phyloP scores from a whole-genome alignment of 2,888 invertebrate genomes.

The Eupithecia tripunctaria region DNA sequence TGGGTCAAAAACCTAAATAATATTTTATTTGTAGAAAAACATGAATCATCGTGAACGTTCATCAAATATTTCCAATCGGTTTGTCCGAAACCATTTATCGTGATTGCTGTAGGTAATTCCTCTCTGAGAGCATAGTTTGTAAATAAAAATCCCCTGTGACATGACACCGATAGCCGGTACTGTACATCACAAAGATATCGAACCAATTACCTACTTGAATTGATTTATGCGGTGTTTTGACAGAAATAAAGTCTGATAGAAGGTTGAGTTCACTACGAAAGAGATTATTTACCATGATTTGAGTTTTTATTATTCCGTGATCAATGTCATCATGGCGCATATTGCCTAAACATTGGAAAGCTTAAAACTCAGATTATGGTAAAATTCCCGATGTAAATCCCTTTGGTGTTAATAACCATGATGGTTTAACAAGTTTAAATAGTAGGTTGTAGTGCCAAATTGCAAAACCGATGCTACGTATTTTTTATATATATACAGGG shows the following conservation, averaged over 20 bases:
- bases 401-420: no score
- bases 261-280: no score
- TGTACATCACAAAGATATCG: slow-evolving; percentile 2
- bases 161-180: slow-evolving; percentile 18
- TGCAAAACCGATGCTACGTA: not conserved
- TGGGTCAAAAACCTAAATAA: not conserved
- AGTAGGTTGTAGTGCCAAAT: not conserved
- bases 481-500: no score
- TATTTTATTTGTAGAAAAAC: slow-evolving; percentile 33
- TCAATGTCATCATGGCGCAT: no score
- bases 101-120: slow-evolving; percentile 55
- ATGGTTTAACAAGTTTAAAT: no score
- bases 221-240: not conserved
- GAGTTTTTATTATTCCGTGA: no score
- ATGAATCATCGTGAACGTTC: slow-evolving; percentile 53
- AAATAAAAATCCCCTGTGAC: slow-evolving; percentile 56
- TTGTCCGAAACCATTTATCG: slow-evolving; percentile 53
- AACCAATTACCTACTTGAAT: slow-evolving; percentile 13
- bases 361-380: no score
- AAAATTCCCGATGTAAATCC: no score
- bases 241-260: not conserved
- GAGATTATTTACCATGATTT: no score
- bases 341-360: no score
- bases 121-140: slow-evolving; percentile 61
- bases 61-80: slow-evolving; percentile 49